phyloP scores from a whole-genome alignment of 1,140 invertebrate species.

The Hyposmocoma kahamanoa region DNA sequence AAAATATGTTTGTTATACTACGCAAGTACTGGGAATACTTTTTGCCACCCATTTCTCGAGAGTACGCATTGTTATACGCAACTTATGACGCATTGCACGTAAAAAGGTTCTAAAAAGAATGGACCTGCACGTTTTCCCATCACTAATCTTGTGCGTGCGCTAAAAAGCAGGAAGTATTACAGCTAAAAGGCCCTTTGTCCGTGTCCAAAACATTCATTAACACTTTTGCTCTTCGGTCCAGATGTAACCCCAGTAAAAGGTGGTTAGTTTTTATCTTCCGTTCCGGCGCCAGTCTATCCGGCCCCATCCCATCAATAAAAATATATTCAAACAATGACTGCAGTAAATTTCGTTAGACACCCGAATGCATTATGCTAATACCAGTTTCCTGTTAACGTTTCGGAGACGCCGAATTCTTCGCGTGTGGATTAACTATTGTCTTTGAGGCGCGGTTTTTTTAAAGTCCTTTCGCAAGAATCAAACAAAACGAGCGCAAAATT shows the following conservation, averaged over 20 bases:
- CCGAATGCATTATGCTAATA: slow-evolving; percentile 60
- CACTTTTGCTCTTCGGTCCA: background rate
- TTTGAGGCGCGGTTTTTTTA: slow-evolving; percentile 22
- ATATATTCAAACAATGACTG: slow-evolving; percentile 33
- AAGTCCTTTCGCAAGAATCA: slow-evolving; percentile 24
- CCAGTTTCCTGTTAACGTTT: slow-evolving; percentile 48
- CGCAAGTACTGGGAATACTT: slow-evolving; percentile 13
- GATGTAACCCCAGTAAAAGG: background rate
- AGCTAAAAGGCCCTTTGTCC: slow-evolving; percentile 21
- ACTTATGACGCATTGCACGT: slow-evolving; percentile 10
- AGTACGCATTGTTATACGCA: slow-evolving; percentile 8
- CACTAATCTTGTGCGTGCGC: slow-evolving; percentile 20
- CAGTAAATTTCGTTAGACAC: slow-evolving; percentile 45
- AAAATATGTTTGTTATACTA: slow-evolving; percentile 18
- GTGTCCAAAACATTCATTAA: background rate
- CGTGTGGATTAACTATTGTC: slow-evolving; percentile 48
- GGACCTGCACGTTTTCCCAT: slow-evolving; percentile 8
- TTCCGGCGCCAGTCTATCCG: slow-evolving; percentile 25
- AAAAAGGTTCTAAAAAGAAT: background rate
- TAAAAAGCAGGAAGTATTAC: slow-evolving; percentile 30
- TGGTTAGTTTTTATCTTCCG: slow-evolving; percentile 1
- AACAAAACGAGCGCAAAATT: slow-evolving; percentile 35
- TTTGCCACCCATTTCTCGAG: slow-evolving; percentile 6
- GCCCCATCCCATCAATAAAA: slow-evolving; percentile 35
- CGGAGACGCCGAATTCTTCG: slow-evolving; percentile 34